phyloP scores from a whole-genome alignment of 1,140 invertebrate genomes.

The Agrypnia vestita region DNA sequence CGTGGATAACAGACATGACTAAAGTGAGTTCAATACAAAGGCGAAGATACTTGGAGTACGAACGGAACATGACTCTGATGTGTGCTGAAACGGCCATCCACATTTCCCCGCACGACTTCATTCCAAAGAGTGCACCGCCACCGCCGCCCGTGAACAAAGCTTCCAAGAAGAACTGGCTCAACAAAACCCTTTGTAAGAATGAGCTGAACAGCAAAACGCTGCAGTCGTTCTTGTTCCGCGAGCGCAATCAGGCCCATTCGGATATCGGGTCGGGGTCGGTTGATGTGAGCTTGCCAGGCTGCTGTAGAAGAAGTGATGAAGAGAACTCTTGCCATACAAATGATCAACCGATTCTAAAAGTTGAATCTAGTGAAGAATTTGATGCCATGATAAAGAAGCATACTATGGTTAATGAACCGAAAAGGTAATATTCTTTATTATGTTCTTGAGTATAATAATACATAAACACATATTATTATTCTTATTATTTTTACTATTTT shows the following conservation, averaged over 20 bases:
- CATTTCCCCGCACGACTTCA: conserved; percentile 17
- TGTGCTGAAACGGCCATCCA: conserved; percentile 36
- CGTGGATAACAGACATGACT: conserved; percentile 68
- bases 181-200: conserved; percentile 55
- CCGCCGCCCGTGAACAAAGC: conserved; percentile 11
- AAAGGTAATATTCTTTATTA: not conserved
- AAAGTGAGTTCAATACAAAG: conserved; percentile 58
- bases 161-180: conserved; percentile 52
- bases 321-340: not conserved
- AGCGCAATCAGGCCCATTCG: conserved; percentile 18
- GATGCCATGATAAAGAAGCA: conserved; percentile 11
- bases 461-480: too few relatives aligned
- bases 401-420: not conserved
- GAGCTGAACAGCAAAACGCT: conserved; percentile 61
- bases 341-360: not conserved
- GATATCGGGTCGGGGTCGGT: conserved; percentile 31
- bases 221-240: conserved; percentile 59
- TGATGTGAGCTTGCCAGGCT: conserved; percentile 46
- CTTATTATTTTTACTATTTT: too few relatives aligned
- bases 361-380: conserved; percentile 6
- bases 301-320: conserved; percentile 43
- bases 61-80: conserved; percentile 44
- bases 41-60: conserved; percentile 53
- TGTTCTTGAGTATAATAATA: too few relatives aligned
- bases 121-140: conserved; percentile 3